Evolutionary conservation across 2,888 invertebrate species (phyloP).

Genomic region (Rhabditoides inermis): DNA sequence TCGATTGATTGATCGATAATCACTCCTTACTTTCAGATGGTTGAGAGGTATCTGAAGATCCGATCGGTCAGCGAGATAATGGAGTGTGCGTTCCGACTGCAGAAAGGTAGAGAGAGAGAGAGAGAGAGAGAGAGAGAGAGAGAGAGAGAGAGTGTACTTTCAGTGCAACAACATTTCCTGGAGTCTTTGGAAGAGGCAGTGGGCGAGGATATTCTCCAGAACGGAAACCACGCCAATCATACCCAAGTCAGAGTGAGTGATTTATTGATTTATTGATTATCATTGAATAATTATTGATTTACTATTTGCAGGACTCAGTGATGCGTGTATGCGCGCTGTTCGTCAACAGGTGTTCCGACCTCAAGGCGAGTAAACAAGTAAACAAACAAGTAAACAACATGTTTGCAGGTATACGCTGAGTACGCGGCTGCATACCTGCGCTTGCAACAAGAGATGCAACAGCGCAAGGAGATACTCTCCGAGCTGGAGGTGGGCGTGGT

Average conservation of each 20-base stretch:
- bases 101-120: constrained; percentile 6
- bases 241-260: constrained; percentile 19
- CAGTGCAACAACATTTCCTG: constrained; percentile 17
- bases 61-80: constrained; percentile 23
- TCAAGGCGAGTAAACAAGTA: constrained; percentile 18
- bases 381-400: not conserved
- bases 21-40: constrained; percentile 25
- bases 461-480: constrained; percentile 21
- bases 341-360: constrained; percentile 38
- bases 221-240: constrained; percentile 7
- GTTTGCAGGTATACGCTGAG: constrained; percentile 31
- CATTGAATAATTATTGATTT: too few relatives aligned
- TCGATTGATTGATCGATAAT: not conserved
- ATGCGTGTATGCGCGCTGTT: constrained; percentile 37
- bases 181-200: constrained; percentile 25
- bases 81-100: constrained; percentile 20
- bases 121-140: not conserved
- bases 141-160: not conserved
- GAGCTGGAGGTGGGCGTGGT: constrained; percentile 26
- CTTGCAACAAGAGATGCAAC: constrained; percentile 32
- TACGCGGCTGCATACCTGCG: constrained; percentile 41
- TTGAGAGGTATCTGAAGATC: constrained; percentile 23
- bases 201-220: constrained; percentile 19
- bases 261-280: too few relatives aligned
- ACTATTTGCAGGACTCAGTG: constrained; percentile 29